Base-by-base conservation (phyloP, 2,113 vertebrate species). In the Pelusios castaneus region DNA sequence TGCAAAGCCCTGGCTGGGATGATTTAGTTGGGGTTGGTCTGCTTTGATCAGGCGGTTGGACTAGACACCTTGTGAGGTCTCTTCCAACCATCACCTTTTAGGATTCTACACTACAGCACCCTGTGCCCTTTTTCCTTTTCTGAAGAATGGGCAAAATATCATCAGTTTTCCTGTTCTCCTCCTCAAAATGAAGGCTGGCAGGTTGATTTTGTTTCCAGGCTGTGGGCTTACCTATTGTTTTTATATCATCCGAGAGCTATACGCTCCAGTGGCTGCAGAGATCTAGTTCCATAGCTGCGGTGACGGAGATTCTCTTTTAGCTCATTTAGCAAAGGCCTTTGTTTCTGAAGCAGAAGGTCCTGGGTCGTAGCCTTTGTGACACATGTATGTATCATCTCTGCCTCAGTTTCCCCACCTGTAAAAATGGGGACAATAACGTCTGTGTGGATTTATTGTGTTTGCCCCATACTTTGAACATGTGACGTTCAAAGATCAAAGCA, bases 351-450 rank as follows among this genome's bases (percentile, higher is more conserved):
- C 11, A 7, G 70, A 75, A 24, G 70, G 41, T 25, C 54, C 84
- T 63, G 77, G 0, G 0, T 19, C 5, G 10, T 73, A 43, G 38
- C 10, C 38, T 43, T 73, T 11, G 11, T 73, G 19, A 10, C 11
- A 22, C 21, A 43, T 43, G 22, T 73, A 10, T 73, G 70, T 73
- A 24, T 22, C 38, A 43, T 43, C 38, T 43, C 38, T 75, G 22
- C 38, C 38, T 11, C 70, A 41, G 17, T 38, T 70, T 70, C 5
- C n/a, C 24, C 38, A 43, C 70, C 60, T 75, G 70, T 12, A 43
- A 43, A 73, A 25, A 25, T 6, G 38, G 24, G 38, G 70, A 25
- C 22, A 38, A 25, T 73, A 13, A 43, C n/a, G 21, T n/a, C 21
- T 13, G 38, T 2, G 6, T 41, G 38, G n/a, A n/a, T n/a, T n/a